phyloP scores from a whole-genome alignment of 2,797 vertebrate species.

The Sebastes reedi region DNA sequence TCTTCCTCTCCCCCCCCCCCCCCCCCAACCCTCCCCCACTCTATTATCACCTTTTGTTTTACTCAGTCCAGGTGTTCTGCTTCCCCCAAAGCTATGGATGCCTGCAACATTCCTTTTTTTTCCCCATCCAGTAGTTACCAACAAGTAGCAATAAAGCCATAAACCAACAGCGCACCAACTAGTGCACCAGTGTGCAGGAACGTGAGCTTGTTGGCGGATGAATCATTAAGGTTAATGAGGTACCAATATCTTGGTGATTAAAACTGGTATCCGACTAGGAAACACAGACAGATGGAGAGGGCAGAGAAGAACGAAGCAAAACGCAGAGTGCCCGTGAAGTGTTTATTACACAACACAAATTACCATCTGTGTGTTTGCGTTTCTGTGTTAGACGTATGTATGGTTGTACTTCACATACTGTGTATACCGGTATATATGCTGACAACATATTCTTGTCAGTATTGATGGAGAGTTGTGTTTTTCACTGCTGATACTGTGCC shows the following conservation, averaged over 20 bases:
- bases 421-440: background rate
- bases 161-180: slow-evolving; percentile 4
- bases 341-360: background rate
- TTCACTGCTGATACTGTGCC: too few relatives aligned
- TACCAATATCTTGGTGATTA: background rate
- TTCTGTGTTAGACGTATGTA: background rate
- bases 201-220: background rate
- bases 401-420: background rate
- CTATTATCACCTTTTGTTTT: slow-evolving; percentile 46
- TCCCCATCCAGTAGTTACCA: background rate
- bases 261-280: background rate
- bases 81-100: slow-evolving; percentile 7
- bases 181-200: background rate
- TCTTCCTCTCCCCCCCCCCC: background rate
- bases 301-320: background rate
- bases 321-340: background rate
- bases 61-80: slow-evolving; percentile 62
- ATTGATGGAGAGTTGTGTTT: too few relatives aligned
- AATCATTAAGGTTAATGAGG: background rate
- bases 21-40: background rate
- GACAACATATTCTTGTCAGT: background rate
- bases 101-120: background rate
- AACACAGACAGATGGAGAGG: slow-evolving; percentile 10
- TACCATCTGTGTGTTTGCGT: background rate
- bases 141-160: slow-evolving; percentile 36